phyloP scores from a whole-genome alignment of 2,797 vertebrate genomes.

The Carapus acus region DNA sequence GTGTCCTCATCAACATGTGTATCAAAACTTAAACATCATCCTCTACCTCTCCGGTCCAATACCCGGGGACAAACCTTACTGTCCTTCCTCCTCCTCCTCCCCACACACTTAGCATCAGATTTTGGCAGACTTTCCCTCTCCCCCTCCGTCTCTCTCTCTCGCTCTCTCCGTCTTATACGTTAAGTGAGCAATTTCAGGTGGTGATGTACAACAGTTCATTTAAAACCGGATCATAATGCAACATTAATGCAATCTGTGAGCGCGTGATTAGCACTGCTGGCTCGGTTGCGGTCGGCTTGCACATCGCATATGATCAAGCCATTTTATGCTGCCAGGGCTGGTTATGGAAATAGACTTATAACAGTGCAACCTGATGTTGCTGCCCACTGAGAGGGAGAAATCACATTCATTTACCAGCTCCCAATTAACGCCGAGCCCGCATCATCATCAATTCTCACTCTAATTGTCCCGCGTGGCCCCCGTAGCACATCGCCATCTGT shows the following conservation, averaged over 20 bases:
- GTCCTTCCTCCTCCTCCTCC: too few species aligned
- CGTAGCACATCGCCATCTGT: slow-evolving; percentile 63
- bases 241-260: slow-evolving; percentile 54
- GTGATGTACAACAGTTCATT: slow-evolving; percentile 54
- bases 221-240: slow-evolving; percentile 54
- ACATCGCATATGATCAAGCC: slow-evolving; percentile 59
- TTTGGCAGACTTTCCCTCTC: too few species aligned
- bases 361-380: slow-evolving; percentile 67
- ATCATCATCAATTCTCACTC: slow-evolving; percentile 74
- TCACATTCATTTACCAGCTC: slow-evolving; percentile 67
- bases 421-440: slow-evolving; percentile 69
- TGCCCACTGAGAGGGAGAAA: slow-evolving; percentile 65
- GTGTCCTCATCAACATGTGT: too few species aligned
- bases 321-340: slow-evolving; percentile 62
- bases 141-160: too few species aligned
- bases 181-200: slow-evolving; percentile 33
- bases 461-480: slow-evolving; percentile 68
- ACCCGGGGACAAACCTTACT: too few species aligned
- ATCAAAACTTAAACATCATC: too few species aligned
- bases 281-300: slow-evolving; percentile 49
- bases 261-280: slow-evolving; percentile 58
- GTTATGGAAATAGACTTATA: slow-evolving; percentile 71
- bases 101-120: too few species aligned
- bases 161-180: too few species aligned
- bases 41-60: too few species aligned